These are phyloP conservation scores for Ophioderma brevispina DNA, from an alignment of 35 echinoderm and acorn worm species.

Conservation along the genomic window DNA sequence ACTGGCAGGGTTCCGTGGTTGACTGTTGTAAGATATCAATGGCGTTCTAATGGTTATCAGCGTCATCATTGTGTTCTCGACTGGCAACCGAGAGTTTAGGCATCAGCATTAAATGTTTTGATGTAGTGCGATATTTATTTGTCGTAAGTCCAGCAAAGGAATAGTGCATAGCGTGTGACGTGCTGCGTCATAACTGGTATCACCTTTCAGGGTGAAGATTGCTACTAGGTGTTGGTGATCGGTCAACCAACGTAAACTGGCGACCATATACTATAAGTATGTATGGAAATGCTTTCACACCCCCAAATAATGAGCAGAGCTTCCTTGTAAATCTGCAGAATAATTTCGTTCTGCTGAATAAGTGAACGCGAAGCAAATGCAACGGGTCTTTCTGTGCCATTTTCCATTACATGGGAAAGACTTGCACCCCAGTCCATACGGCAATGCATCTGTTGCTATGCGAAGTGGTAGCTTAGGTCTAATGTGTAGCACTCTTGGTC, in stretches of 20 bases:
- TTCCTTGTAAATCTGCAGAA: constrained; percentile 76
- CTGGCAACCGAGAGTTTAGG: constrained; percentile 35
- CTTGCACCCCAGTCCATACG: constrained; percentile 38
- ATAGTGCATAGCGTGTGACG: constrained; percentile 57
- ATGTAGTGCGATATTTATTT: neutral
- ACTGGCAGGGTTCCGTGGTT: constrained; percentile 32
- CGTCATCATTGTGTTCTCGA: constrained; percentile 8
- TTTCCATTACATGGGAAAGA: constrained; percentile 53
- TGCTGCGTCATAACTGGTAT: constrained; percentile 60
- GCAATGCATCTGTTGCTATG: constrained; percentile 55
- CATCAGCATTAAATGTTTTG: constrained; percentile 35
- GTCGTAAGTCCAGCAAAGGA: too few species aligned
- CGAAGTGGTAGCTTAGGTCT: constrained; percentile 20
- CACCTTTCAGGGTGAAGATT: constrained; percentile 37
- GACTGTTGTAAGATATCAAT: constrained; percentile 22
- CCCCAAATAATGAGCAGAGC: constrained; percentile 61
- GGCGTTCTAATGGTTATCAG: neutral
- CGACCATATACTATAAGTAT: constrained; percentile 62
- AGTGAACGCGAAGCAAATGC: constrained; percentile 58
- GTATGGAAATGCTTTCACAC: constrained; percentile 63
- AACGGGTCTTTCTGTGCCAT: constrained; percentile 52
- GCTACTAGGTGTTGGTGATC: constrained; percentile 71
- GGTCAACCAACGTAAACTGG: constrained; percentile 61
- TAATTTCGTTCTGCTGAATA: constrained; percentile 51
- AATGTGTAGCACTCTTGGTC: constrained; percentile 33